Evolutionary conservation across 1,140 invertebrate species (phyloP), one percentile per base, ranked within the genome.

Genomic region (Papilio xuthus): DNA sequence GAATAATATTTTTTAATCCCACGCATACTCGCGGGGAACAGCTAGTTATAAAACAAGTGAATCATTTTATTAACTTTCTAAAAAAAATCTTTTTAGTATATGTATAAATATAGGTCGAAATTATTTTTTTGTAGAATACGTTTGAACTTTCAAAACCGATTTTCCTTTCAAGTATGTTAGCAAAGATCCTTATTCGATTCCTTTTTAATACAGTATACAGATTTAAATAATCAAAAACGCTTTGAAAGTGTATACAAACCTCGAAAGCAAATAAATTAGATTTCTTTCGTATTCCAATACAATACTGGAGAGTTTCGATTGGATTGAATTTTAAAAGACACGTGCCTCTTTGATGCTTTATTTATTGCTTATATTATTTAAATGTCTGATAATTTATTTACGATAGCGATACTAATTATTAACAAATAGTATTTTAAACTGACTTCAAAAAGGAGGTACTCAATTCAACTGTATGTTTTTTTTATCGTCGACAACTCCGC

Each of bases 231-330:
- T 63, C 6, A 63, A 63, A 63, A 53, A n/a, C 56, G 60, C 60
- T 63, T 63, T 63, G 60, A 63, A 63, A 63, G 60, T 63, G 56
- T 23, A 26, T 10, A 10, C 23, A 60, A 60, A 63, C 60, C 23
- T 63, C 12, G 23, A 63, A 63, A 63, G 23, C 60, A 63, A 63
- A 63, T 63, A 63, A 63, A 63, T 63, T 63, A 63, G 60, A 26
- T 23, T 60, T 23, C n/a, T 15, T 26, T 10, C 12, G 60, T 28
- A 63, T 63, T 63, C 26, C 12, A 28, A 63, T 63, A 63, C 10
- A 63, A 63, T 53, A 53, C 23, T 28, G 28, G 2, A 15, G 4
- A 63, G 60, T 2, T 28, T 63, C 60, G 12, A 63, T 28, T 26
- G 23, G 60, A 28, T 63, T 28, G 26, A 63, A 28, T 63, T 60